Percentiles rank a stretch among this genome's conserved stretches.
Conservation (phyloP, 2,888 invertebrate genomes). For the Thereva unica region DNA sequence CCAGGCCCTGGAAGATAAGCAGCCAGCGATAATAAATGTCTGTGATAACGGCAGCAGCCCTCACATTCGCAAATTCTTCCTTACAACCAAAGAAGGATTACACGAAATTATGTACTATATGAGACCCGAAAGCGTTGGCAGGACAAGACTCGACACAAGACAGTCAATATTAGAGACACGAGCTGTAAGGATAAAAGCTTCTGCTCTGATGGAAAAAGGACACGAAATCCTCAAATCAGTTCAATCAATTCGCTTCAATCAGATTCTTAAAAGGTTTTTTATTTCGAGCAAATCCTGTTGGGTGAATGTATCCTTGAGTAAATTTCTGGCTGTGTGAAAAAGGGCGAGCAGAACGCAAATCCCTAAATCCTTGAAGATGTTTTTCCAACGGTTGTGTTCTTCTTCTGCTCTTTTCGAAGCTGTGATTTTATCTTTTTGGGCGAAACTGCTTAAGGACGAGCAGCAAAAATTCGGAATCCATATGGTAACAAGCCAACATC, state of each 20-base stretch:
- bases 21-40: slow-evolving; percentile 15
- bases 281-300: slow-evolving; percentile 31
- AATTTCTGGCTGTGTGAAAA: slow-evolving; percentile 6
- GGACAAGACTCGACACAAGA: background rate
- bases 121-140: background rate
- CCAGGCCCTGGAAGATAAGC: slow-evolving; percentile 21
- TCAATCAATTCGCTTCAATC: slow-evolving; percentile 36
- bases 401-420: background rate
- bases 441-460: background rate
- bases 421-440: background rate
- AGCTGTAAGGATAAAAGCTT: background rate
- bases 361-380: slow-evolving; percentile 13
- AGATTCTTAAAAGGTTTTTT: slow-evolving; percentile 28
- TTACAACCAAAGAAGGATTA: slow-evolving; percentile 32
- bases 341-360: slow-evolving; percentile 14
- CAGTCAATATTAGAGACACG: background rate
- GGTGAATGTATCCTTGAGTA: background rate
- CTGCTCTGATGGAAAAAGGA: background rate
- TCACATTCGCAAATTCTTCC: slow-evolving; percentile 22
- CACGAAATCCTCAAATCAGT: slow-evolving; percentile 14
- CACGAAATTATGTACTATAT: slow-evolving; percentile 16
- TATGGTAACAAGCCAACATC: slow-evolving; percentile 32
- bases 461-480: background rate
- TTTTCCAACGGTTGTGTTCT: background rate
- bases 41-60: slow-evolving; percentile 9